phyloP scores from a whole-genome alignment of 2,888 invertebrate species.

The Lasioglossum vierecki region DNA sequence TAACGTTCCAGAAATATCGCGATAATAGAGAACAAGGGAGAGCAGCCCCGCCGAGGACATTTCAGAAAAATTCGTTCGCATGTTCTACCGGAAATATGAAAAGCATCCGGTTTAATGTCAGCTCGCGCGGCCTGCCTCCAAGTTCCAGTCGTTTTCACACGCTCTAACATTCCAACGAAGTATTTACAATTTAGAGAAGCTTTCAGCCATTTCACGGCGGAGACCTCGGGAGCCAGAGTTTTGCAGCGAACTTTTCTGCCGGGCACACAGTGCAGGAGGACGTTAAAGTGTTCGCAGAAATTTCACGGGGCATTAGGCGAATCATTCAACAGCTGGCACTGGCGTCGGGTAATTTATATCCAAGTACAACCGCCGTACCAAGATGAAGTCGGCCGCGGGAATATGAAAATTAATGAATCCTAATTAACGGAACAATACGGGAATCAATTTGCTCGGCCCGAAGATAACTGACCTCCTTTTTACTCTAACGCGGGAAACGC shows the following conservation, averaged over 20 bases:
- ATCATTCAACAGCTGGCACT: conserved; percentile 75
- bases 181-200: conserved; percentile 19
- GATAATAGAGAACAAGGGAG: neutral
- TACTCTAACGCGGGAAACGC: neutral
- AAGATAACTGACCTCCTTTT: neutral
- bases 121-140: neutral
- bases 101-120: conserved; percentile 4
- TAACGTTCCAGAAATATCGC: neutral
- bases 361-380: conserved; percentile 51
- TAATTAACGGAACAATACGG: conserved; percentile 79
- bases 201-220: conserved; percentile 1
- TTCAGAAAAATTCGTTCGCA: neutral
- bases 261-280: conserved; percentile 13
- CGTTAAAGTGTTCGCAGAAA: conserved; percentile 52
- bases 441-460: conserved; percentile 35
- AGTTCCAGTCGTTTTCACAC: neutral
- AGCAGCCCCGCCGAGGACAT: neutral
- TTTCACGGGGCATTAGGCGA: conserved; percentile 75
- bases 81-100: neutral
- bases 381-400: conserved; percentile 47
- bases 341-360: conserved; percentile 76
- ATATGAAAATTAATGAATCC: conserved; percentile 78
- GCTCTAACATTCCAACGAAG: neutral
- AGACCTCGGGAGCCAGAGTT: conserved; percentile 22
- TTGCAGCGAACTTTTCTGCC: conserved; percentile 39